phyloP scores from a whole-genome alignment of 2,113 vertebrate species.

The Epinephelus cyanopodus region DNA sequence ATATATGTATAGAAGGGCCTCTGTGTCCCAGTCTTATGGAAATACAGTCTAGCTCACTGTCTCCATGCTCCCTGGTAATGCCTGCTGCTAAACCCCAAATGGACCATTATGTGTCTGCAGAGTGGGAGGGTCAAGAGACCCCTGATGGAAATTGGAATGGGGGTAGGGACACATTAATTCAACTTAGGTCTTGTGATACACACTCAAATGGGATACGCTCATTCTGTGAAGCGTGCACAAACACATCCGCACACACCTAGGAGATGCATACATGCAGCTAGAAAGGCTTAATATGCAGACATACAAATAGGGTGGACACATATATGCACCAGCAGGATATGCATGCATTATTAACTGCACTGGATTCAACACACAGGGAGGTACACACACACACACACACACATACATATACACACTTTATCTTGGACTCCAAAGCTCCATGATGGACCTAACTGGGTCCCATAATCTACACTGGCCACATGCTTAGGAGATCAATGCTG shows the following conservation, averaged over 20 bases:
- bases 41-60: conserved; percentile 76
- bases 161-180: conserved; percentile 77
- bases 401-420: conserved; percentile 23
- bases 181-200: conserved; percentile 58
- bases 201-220: conserved; percentile 47
- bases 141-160: conserved; percentile 74
- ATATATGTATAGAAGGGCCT: conserved; percentile 82
- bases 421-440: conserved; percentile 51
- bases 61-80: conserved; percentile 67
- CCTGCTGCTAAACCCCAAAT: conserved; percentile 80
- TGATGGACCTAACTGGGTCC: conserved; percentile 62
- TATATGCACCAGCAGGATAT: conserved; percentile 25
- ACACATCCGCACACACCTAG: conserved; percentile 10
- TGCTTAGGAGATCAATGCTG: conserved; percentile 71
- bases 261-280: conserved; percentile 36
- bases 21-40: conserved; percentile 82
- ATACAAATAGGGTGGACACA: conserved; percentile 30
- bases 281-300: conserved; percentile 47
- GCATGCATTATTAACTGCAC: conserved; percentile 50
- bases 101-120: conserved; percentile 80
- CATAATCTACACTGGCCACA: conserved; percentile 68
- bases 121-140: conserved; percentile 81
- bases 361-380: conserved; percentile 19
- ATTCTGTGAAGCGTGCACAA: conserved; percentile 25
- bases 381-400: conserved; percentile 5